A percentile compares a stretch with the other conserved stretches of the same genome.
phyloP scores from a whole-genome alignment of 2,797 vertebrate species.

The Gouania willdenowi region DNA sequence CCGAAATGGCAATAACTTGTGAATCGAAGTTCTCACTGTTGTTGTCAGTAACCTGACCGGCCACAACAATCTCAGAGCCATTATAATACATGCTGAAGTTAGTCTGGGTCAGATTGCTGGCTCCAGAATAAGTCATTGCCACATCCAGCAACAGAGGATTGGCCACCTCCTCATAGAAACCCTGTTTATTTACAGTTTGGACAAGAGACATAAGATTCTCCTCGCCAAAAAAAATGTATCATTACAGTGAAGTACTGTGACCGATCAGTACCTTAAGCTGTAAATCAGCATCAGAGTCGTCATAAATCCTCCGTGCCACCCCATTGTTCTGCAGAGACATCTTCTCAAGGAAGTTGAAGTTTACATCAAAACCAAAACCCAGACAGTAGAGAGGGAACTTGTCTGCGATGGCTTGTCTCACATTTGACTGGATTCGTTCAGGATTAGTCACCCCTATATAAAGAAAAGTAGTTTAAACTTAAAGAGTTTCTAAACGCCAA shows the following conservation, averaged over 20 bases:
- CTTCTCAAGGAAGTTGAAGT: constrained; percentile 87
- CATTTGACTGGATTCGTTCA: constrained; percentile 73
- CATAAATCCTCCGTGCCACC: constrained; percentile 84
- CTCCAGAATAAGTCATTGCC: constrained; percentile 68
- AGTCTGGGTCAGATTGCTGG: constrained; percentile 69
- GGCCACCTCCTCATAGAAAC: constrained; percentile 81
- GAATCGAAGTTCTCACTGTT: constrained; percentile 56
- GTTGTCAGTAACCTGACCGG: constrained; percentile 70
- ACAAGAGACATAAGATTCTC: background rate
- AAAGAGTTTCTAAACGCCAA: no score
- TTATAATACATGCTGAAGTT: constrained; percentile 78
- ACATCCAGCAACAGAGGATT: constrained; percentile 74
- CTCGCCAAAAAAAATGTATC: no score
- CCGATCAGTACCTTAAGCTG: constrained; percentile 88
- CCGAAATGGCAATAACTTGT: constrained; percentile 68
- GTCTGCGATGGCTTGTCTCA: constrained; percentile 65
- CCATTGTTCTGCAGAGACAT: constrained; percentile 85
- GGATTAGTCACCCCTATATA: constrained; percentile 72
- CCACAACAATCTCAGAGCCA: constrained; percentile 81
- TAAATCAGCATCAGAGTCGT: constrained; percentile 84
- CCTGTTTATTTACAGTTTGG: constrained; percentile 47
- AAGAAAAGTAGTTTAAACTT: background rate
- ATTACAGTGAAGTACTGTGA: background rate
- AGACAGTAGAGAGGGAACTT: constrained; percentile 86
- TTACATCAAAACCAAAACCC: constrained; percentile 89